A percentile compares a stretch with the other conserved stretches of the same genome.
These are phyloP conservation scores for Cosmia trapezina DNA, from an alignment of 2,888 invertebrate species.

Conservation along the genomic window DNA sequence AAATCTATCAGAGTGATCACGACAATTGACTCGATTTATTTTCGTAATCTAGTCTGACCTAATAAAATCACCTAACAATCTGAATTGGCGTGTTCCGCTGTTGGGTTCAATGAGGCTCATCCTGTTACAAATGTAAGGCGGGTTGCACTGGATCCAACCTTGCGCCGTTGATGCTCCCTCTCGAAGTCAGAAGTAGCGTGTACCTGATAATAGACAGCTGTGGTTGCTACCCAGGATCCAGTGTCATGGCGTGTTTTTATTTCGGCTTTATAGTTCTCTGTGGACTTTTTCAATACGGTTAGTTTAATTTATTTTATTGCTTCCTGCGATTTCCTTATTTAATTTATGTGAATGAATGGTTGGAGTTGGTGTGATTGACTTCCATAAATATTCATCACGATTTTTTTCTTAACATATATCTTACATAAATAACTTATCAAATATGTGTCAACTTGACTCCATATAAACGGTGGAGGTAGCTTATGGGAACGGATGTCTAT, in stretches of 20 bases:
- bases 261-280: slow-evolving; percentile 70
- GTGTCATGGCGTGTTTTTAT: slow-evolving; percentile 50
- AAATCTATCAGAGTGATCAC: slow-evolving; percentile 41
- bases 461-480: background rate
- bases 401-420: background rate
- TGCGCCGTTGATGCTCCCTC: slow-evolving; percentile 43
- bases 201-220: slow-evolving; percentile 61
- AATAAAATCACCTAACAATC: slow-evolving; percentile 68
- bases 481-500: background rate
- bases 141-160: slow-evolving; percentile 62
- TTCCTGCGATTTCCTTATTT: slow-evolving; percentile 33
- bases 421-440: background rate
- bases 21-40: slow-evolving; percentile 57
- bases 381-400: background rate
- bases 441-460: background rate
- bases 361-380: background rate
- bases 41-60: slow-evolving; percentile 57
- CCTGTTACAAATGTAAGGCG: slow-evolving; percentile 66
- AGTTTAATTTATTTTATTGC: slow-evolving; percentile 64
- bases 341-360: slow-evolving; percentile 11
- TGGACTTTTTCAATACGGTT: slow-evolving; percentile 77
- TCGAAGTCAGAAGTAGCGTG: slow-evolving; percentile 62
- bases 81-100: slow-evolving; percentile 74
- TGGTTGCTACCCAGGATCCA: slow-evolving; percentile 35
- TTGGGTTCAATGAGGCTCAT: slow-evolving; percentile 69